These are phyloP conservation scores for Campoletis raptor DNA, from an alignment of 2,888 invertebrate genomes.

Conservation along the genomic window DNA sequence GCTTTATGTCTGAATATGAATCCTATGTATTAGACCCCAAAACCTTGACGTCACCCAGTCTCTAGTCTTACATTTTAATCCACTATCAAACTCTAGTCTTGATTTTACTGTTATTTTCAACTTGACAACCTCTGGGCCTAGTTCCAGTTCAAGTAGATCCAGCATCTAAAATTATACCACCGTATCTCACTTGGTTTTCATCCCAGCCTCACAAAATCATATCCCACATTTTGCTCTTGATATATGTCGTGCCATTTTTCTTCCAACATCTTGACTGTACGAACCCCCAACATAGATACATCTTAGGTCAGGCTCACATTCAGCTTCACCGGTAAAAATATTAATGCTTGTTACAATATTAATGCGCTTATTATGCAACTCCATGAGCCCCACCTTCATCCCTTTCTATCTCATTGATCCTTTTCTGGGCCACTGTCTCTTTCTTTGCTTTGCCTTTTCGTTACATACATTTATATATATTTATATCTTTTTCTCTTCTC, in stretches of 20 bases:
- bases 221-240: slow-evolving; percentile 24
- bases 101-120: not conserved
- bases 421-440: not conserved
- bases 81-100: not conserved
- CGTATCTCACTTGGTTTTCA: slow-evolving; percentile 4
- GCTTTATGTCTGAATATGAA: not conserved
- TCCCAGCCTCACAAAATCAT: not conserved
- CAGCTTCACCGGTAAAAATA: slow-evolving; percentile 50
- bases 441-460: slow-evolving; percentile 10
- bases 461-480: not conserved
- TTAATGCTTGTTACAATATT: slow-evolving; percentile 76
- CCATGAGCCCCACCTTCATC: slow-evolving; percentile 44
- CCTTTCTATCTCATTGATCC: slow-evolving; percentile 68
- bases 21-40: not conserved
- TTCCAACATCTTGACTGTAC: slow-evolving; percentile 25
- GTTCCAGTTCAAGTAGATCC: not conserved
- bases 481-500: not conserved
- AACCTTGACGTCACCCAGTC: not conserved
- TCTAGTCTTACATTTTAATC: not conserved
- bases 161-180: not conserved
- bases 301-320: not conserved
- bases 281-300: not conserved
- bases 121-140: not conserved
- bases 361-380: slow-evolving; percentile 78
- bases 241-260: slow-evolving; percentile 47